These are phyloP conservation scores for Coronaproctus castanopsis DNA, from an alignment of 2,888 invertebrate genomes.

Conservation along the genomic window DNA sequence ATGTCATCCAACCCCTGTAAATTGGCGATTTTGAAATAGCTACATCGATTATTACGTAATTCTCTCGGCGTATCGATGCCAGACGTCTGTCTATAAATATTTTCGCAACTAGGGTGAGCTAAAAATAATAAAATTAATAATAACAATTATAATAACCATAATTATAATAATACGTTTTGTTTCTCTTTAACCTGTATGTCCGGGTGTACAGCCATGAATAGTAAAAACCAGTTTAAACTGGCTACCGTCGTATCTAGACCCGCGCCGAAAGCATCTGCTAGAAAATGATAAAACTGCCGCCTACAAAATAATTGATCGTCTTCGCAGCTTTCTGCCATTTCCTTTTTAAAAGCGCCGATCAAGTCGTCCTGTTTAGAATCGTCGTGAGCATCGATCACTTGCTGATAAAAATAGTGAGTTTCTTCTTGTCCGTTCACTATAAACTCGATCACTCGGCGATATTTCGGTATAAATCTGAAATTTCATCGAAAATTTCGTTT, in stretches of 20 bases:
- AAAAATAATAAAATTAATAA: no score
- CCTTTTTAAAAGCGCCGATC: slow-evolving; percentile 14
- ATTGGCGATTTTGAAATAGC: no score
- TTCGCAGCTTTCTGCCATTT: slow-evolving; percentile 10
- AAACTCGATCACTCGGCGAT: slow-evolving; percentile 39
- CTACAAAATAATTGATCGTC: slow-evolving; percentile 32
- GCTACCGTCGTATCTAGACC: slow-evolving; percentile 65
- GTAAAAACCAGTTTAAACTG: slow-evolving; percentile 59
- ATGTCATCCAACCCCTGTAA: no score
- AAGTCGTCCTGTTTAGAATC: slow-evolving; percentile 5
- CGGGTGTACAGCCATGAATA: slow-evolving; percentile 50
- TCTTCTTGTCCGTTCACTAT: slow-evolving; percentile 46
- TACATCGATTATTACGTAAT: no score
- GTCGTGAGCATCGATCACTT: slow-evolving; percentile 35
- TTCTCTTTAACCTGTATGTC: slow-evolving; percentile 47
- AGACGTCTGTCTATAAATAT: no score
- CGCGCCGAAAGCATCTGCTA: slow-evolving; percentile 69
- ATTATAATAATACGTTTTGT: no score
- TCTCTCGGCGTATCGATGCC: no score
- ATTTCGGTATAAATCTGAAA: slow-evolving; percentile 40
- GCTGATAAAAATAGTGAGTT: slow-evolving; percentile 49
- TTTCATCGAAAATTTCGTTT: slow-evolving; percentile 20
- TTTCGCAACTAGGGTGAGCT: no score
- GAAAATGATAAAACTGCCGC: slow-evolving; percentile 47
- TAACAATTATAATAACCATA: no score